Evolutionary conservation across 2,888 invertebrate genomes (phyloP).

Genomic region (Zaprionus lineosus): DNA sequence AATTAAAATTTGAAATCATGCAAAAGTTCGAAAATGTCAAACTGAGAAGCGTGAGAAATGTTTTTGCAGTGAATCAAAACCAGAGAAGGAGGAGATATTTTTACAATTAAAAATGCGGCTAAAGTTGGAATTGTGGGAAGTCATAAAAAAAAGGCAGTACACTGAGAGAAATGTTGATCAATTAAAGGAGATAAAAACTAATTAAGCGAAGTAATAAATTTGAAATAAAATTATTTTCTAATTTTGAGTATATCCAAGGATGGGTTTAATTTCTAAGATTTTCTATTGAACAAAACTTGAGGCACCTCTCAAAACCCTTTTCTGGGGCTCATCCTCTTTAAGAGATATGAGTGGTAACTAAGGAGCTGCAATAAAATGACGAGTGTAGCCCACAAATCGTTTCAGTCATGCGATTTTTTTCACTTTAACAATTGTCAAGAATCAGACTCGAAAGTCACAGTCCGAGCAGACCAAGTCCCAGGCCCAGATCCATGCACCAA

Average conservation of each 20-base stretch:
- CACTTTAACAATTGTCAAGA: constrained; percentile 53
- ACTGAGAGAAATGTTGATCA: constrained; percentile 23
- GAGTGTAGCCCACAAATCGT: constrained; percentile 65
- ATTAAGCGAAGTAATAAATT: background rate
- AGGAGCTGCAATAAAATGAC: no score
- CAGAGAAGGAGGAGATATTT: constrained; percentile 70
- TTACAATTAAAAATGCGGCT: constrained; percentile 70
- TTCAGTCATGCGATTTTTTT: constrained; percentile 69
- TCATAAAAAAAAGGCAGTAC: constrained; percentile 19
- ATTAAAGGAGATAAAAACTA: background rate
- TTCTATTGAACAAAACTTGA: no score
- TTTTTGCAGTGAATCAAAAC: constrained; percentile 76
- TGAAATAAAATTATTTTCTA: no score
- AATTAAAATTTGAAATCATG: constrained; percentile 82
- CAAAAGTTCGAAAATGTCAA: constrained; percentile 83
- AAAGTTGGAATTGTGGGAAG: constrained; percentile 64
- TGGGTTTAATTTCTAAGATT: no score
- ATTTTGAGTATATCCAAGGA: no score
- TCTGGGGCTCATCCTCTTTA: no score
- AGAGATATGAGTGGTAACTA: no score
- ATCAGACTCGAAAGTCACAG: constrained; percentile 10
- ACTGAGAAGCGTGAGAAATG: constrained; percentile 82
- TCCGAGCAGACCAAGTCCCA: background rate
- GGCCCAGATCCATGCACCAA: background rate
- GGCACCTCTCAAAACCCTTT: no score